Percentiles rank a stretch among this genome's conserved stretches.
These are phyloP conservation scores for Zoanthus sociatus DNA, from an alignment of 92 coral and sea anemone species.

Conservation along the genomic window DNA sequence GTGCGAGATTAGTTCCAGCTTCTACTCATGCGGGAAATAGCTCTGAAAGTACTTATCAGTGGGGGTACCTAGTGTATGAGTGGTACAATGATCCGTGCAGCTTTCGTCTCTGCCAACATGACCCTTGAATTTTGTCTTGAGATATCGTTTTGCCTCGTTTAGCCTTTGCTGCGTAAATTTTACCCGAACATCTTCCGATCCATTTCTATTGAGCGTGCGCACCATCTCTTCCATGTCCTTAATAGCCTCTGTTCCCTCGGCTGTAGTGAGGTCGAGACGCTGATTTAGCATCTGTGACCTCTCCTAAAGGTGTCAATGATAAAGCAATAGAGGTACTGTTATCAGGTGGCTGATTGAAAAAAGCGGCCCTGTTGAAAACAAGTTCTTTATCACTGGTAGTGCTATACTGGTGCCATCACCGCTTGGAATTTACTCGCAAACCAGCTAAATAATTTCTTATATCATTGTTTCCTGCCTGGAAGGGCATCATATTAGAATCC, in stretches of 20 bases:
- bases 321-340: too few species aligned
- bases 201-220: slow-evolving; percentile 44
- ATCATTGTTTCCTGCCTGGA: too few species aligned
- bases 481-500: too few species aligned
- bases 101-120: slow-evolving; percentile 69
- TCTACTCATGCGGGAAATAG: too few species aligned
- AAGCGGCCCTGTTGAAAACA: too few species aligned
- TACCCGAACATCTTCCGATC: slow-evolving; percentile 47
- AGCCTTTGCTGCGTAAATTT: background rate
- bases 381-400: too few species aligned
- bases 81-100: slow-evolving; percentile 67
- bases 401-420: too few species aligned
- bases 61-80: slow-evolving; percentile 37
- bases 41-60: too few species aligned
- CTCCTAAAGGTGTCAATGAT: too few species aligned
- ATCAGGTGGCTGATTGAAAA: too few species aligned
- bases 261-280: slow-evolving; percentile 69
- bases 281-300: slow-evolving; percentile 58
- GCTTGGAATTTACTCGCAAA: too few species aligned
- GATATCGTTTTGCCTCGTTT: slow-evolving; percentile 64
- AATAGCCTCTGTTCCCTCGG: slow-evolving; percentile 70
- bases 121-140: slow-evolving; percentile 67
- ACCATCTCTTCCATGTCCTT: slow-evolving; percentile 55
- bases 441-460: too few species aligned
- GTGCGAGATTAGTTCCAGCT: slow-evolving; percentile 36